A percentile compares a stretch with the other conserved stretches of the same genome.
Evolutionary conservation across 2,113 vertebrate genomes (phyloP).

Genomic region (Acanthochromis polyacanthus): DNA sequence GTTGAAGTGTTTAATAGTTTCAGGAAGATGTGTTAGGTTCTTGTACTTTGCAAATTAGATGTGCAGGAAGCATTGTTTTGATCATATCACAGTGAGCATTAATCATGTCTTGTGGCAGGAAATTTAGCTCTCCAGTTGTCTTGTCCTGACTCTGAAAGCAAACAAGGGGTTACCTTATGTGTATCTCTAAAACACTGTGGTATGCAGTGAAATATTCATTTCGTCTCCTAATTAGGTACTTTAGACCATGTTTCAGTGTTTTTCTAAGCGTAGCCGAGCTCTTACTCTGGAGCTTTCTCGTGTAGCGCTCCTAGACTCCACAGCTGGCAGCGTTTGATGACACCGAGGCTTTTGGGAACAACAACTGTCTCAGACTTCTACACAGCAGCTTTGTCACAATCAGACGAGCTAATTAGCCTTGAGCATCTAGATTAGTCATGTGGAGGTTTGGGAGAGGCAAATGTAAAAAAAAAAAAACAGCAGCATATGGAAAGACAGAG

Average conservation of each 20-base stretch:
- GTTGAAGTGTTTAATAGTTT: not conserved
- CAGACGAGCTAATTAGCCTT: slow-evolving; percentile 80
- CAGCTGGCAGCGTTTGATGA: slow-evolving; percentile 62
- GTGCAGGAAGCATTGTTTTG: too few relatives aligned
- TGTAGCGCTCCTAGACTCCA: slow-evolving; percentile 43
- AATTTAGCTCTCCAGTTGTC: not conserved
- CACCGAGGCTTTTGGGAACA: slow-evolving; percentile 63
- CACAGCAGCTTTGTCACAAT: slow-evolving; percentile 75
- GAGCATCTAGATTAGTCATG: slow-evolving; percentile 67
- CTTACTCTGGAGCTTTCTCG: slow-evolving; percentile 46
- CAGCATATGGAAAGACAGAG: slow-evolving; percentile 29
- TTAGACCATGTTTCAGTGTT: slow-evolving; percentile 4
- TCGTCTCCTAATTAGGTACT: slow-evolving; percentile 36
- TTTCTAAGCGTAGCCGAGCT: slow-evolving; percentile 9
- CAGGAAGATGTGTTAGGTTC: too few relatives aligned
- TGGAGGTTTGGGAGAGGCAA: slow-evolving; percentile 37
- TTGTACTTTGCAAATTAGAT: too few relatives aligned
- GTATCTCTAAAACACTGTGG: not conserved
- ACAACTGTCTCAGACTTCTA: slow-evolving; percentile 49
- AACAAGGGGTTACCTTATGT: not conserved
- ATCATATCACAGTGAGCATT: not conserved
- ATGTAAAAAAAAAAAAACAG: not conserved
- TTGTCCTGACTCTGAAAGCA: not conserved
- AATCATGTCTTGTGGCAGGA: not conserved
- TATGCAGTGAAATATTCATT: slow-evolving; percentile 2